These are phyloP conservation scores for Drosophila bunnanda DNA, from an alignment of 2,888 invertebrate genomes.

Conservation along the genomic window DNA sequence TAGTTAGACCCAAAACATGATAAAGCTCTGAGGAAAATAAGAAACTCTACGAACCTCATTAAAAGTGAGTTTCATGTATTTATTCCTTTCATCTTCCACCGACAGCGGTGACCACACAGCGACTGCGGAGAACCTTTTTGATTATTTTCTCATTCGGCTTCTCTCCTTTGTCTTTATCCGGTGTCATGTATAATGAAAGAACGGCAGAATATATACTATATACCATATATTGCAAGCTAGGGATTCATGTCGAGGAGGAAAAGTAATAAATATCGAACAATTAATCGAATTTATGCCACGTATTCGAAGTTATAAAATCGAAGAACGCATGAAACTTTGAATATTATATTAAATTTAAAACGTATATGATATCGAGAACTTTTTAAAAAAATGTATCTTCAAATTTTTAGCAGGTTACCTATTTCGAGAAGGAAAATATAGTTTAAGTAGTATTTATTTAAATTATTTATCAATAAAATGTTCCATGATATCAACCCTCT, in stretches of 20 bases:
- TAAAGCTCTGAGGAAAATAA: slow-evolving; percentile 13
- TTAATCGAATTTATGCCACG: rapidly evolving
- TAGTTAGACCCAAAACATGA: slow-evolving; percentile 14
- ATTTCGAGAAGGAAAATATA: too few relatives aligned
- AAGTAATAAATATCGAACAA: not conserved
- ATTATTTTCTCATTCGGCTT: slow-evolving; percentile 36
- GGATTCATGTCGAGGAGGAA: not conserved
- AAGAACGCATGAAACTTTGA: too few relatives aligned
- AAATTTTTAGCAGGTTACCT: too few relatives aligned
- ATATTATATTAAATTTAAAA: not conserved
- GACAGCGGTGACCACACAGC: slow-evolving; percentile 43
- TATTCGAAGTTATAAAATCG: not conserved
- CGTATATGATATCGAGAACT: not conserved
- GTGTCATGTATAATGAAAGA: slow-evolving; percentile 68
- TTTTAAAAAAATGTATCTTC: not conserved
- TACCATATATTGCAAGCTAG: slow-evolving; percentile 30
- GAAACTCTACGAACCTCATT: slow-evolving; percentile 30
- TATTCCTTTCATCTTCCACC: slow-evolving; percentile 38
- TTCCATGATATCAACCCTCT: too few relatives aligned
- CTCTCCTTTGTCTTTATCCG: slow-evolving; percentile 37
- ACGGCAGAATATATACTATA: slow-evolving; percentile 40
- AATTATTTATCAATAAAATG: too few relatives aligned
- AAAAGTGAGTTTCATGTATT: slow-evolving; percentile 33
- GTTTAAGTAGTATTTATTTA: too few relatives aligned
- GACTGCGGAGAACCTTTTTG: slow-evolving; percentile 28